Percentiles rank a stretch among this genome's conserved stretches.
phyloP scores from a whole-genome alignment of 2,888 invertebrate genomes.

The Drosophila heteroneura region DNA sequence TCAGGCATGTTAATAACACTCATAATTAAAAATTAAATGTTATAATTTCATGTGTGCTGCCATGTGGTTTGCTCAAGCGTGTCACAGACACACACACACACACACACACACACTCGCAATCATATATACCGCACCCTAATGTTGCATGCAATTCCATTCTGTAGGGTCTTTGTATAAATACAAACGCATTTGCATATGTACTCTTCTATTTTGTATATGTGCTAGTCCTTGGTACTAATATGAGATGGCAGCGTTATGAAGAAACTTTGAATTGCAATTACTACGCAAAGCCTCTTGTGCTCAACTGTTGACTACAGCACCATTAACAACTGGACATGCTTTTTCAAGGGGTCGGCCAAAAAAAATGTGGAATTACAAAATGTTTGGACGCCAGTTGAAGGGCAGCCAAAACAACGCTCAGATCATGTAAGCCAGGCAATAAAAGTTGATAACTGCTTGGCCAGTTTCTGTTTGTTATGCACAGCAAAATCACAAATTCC shows the following conservation, averaged over 20 bases:
- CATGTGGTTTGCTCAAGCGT: slow-evolving; percentile 52
- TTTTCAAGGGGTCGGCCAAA: slow-evolving; percentile 16
- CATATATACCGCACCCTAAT: slow-evolving; percentile 1
- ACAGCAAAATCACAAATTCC: slow-evolving; percentile 7
- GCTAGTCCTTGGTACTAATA: slow-evolving; percentile 2
- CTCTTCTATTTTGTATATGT: background rate
- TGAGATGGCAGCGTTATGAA: slow-evolving; percentile 40
- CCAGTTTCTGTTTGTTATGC: slow-evolving; percentile 41
- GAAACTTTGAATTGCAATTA: slow-evolving; percentile 69
- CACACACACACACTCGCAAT: slow-evolving; percentile 17
- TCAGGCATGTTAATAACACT: slow-evolving; percentile 72
- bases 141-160: slow-evolving; percentile 27
- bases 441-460: slow-evolving; percentile 67
- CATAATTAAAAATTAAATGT: slow-evolving; percentile 79
- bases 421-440: slow-evolving; percentile 58
- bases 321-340: slow-evolving; percentile 59
- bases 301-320: slow-evolving; percentile 33
- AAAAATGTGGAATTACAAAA: slow-evolving; percentile 23
- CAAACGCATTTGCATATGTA: background rate
- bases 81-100: slow-evolving; percentile 21
- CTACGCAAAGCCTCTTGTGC: slow-evolving; percentile 42
- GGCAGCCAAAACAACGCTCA: slow-evolving; percentile 45
- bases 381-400: slow-evolving; percentile 51
- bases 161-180: slow-evolving; percentile 36
- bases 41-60: slow-evolving; percentile 71